phyloP scores from a whole-genome alignment of 2,113 vertebrate species.

The Cariama cristata region DNA sequence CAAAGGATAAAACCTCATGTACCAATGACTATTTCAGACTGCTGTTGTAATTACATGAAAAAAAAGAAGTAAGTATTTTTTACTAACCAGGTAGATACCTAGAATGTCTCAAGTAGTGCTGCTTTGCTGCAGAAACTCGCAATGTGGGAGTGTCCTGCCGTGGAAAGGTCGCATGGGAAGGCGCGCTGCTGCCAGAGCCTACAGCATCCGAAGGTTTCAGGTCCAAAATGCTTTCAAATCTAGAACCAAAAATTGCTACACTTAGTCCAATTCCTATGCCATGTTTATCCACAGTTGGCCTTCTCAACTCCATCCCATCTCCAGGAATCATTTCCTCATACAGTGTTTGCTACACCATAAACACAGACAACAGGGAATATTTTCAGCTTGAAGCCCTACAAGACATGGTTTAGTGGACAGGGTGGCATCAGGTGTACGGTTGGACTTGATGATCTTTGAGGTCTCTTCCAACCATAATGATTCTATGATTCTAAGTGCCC shows the following conservation, averaged over 20 bases:
- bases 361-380: not conserved
- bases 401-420: too few species aligned
- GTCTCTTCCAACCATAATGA: too few species aligned
- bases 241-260: constrained; percentile 51
- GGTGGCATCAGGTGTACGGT: too few species aligned
- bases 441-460: too few species aligned
- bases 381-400: not conserved
- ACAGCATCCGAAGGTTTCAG: constrained; percentile 80
- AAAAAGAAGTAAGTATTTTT: not conserved
- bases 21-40: not conserved
- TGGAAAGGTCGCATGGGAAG: constrained; percentile 75
- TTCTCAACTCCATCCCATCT: not conserved
- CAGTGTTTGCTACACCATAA: not conserved
- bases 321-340: not conserved
- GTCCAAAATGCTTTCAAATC: constrained; percentile 89
- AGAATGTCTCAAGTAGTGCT: constrained; percentile 90
- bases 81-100: constrained; percentile 92
- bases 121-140: constrained; percentile 84
- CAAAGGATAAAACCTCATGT: not conserved
- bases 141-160: constrained; percentile 81
- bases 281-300: not conserved
- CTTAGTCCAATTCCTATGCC: not conserved
- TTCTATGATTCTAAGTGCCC: too few species aligned
- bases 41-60: not conserved
- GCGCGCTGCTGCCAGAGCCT: constrained; percentile 80